Evolutionary conservation across 92 coral and sea anemone species (phyloP), one percentile per base, ranked within the genome.

Genomic region (Epizoanthus rinbou): DNA sequence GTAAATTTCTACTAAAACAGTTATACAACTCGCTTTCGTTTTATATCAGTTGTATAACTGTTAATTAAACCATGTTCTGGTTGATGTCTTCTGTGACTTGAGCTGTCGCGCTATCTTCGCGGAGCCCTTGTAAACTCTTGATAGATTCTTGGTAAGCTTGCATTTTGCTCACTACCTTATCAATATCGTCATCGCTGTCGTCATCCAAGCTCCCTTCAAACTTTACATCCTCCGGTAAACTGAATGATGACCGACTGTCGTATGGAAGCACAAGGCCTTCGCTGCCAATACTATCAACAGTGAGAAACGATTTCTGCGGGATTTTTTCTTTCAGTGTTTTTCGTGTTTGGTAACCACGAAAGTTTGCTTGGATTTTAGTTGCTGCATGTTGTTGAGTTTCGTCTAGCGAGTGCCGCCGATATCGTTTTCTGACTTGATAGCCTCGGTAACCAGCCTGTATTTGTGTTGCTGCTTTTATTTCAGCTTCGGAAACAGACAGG

Each of bases 371-470:
- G 75, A 96, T 91, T 70, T 88, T 71, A 16, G 85, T 79, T 10
- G 99, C 99, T 14, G 99, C 99, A 33, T 19, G 7, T 9, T 78
- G 35, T 43, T 78, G 70, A 14, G 58, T 22, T 50, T 21, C 43
- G 70, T 78, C 58, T 17, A 78, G 21, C 4, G 92, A 85, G 4
- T 80, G 71, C 0, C 89, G 78, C 75, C 56, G 70, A 22, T 35
- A 45, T 64, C 71, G 54, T 39, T 92, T 82, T 69, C 97, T 82
- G n/a, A 69, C 84, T 60, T 74, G 57, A 50, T 91, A 86, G 5
- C 97, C 99, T n/a, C 98, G 94, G 80, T 86, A 93, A 15, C 84
- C 91, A 4, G 95, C 85, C 45, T 96, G 99, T 65, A 96, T 96
- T 39, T 70, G 89, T 11, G 85, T 81, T 18, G 98, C 93, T 5